phyloP scores from a whole-genome alignment of 2,888 invertebrate genomes.

The Sycophila texana region DNA sequence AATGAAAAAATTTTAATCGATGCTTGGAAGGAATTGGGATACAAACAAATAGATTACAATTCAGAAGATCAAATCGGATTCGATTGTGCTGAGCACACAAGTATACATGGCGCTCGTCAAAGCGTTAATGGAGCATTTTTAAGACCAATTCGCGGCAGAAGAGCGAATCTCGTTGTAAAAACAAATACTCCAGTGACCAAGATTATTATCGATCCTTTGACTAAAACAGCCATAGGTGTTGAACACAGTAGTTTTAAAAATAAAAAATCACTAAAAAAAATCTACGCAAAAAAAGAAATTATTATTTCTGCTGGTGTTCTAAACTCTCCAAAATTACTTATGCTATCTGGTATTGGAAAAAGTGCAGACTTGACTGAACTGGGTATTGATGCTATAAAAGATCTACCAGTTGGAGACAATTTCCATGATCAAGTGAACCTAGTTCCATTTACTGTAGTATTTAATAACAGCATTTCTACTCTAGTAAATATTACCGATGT shows the following conservation, averaged over 20 bases:
- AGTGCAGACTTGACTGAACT: background rate
- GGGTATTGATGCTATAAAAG: constrained; percentile 8
- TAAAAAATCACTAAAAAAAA: constrained; percentile 65
- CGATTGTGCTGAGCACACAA: constrained; percentile 62
- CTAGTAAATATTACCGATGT: constrained; percentile 3
- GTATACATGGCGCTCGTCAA: constrained; percentile 79
- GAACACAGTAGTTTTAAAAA: constrained; percentile 68
- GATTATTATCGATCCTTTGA: constrained; percentile 76
- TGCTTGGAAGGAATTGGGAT: constrained; percentile 10
- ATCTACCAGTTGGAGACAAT: constrained; percentile 27
- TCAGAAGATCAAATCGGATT: constrained; percentile 8
- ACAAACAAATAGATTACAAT: constrained; percentile 73
- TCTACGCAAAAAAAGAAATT: constrained; percentile 58
- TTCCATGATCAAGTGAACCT: constrained; percentile 21
- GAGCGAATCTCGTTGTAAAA: constrained; percentile 70
- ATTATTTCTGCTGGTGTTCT: constrained; percentile 9
- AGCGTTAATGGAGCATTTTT: constrained; percentile 82
- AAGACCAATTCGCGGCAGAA: constrained; percentile 79
- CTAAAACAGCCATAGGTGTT: constrained; percentile 74
- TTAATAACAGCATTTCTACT: background rate
- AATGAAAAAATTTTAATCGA: constrained; percentile 7
- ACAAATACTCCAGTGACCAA: constrained; percentile 77
- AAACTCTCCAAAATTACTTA: constrained; percentile 15
- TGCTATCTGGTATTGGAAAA: constrained; percentile 19
- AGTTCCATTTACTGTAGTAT: constrained; percentile 3